Evolutionary conservation across 2,888 invertebrate genomes (phyloP), one percentile per base, ranked within the genome.

Genomic region (Ditula angustiorana): DNA sequence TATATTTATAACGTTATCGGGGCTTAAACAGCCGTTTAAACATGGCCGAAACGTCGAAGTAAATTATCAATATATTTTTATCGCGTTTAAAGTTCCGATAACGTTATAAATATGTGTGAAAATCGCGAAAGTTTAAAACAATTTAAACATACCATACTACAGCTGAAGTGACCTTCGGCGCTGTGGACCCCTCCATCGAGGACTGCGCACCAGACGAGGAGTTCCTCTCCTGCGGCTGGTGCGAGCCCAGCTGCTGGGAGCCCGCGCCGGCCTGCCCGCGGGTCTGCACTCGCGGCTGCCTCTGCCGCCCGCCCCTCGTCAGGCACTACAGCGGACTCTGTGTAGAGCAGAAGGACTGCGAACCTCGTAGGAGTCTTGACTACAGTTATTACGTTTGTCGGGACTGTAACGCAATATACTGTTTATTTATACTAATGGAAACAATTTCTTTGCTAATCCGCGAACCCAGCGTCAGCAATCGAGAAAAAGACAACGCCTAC

Each of bases 221-320:
- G 68, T 90, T 78, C 71, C 77, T 83, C 16, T 74, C 79, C 0
- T 90, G 90, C 59, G 90, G 89, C 0, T 87, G 85, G 85, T 90
- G 90, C 59, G 89, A 90, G 71, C 82, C 84, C 0, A 87, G 81
- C 69, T 90, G 90, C 58, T 83, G 79, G 5, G 76, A 81, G 11
- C 89, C 85, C 0, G 10, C 67, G 0, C 86, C 87, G 0, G 24
- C 47, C 3, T 88, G 88, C 59, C 80, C 85, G 5, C 72, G 65
- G 16, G 76, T 79, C 7, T 90, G 91, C 74, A 81, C 79, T 0
- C 72, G 82, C 0, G 90, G 90, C 5, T 90, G 90, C 52, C 75
- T 86, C 0, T 90, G 90, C 67, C 73, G 81, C 0, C 87, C 88
- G 0, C 87, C 87, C 0, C 68, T 87, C n/a, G 64, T 90, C 13